Evolutionary conservation across 2,797 vertebrate genomes (phyloP).

Genomic region (Acanthornis magna): DNA sequence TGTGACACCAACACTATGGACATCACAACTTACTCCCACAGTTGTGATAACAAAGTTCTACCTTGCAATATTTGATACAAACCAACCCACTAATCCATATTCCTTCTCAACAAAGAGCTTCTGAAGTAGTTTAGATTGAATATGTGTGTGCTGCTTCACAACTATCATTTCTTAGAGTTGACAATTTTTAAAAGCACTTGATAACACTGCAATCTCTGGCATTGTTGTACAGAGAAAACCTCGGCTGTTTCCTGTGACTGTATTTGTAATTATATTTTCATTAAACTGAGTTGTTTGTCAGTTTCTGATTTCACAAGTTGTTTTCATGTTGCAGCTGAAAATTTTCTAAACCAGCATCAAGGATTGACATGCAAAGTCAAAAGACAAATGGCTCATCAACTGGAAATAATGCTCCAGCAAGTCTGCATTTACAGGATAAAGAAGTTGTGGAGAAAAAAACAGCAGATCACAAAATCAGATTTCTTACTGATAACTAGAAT

Average conservation of each 20-base stretch:
- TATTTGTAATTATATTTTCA: constrained; percentile 9
- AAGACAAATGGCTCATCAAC: background rate
- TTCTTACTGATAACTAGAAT: background rate
- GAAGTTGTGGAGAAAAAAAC: background rate
- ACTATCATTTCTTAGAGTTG: background rate
- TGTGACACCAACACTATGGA: accelerated
- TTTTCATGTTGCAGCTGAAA: background rate
- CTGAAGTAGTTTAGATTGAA: background rate
- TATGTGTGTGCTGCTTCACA: background rate
- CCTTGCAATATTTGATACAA: background rate
- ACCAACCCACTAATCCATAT: background rate
- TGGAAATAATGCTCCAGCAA: background rate
- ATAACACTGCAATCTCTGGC: background rate
- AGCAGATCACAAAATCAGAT: background rate
- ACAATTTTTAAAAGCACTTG: background rate
- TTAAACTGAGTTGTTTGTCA: background rate
- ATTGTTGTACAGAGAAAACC: background rate
- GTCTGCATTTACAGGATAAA: background rate
- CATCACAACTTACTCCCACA: background rate
- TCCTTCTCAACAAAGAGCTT: background rate
- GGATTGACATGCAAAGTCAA: background rate
- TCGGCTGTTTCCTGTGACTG: background rate
- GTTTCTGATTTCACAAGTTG: background rate
- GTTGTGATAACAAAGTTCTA: background rate
- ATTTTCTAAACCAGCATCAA: background rate